Evolutionary conservation across 2,797 vertebrate genomes (phyloP).

Genomic region (Cottoperca gobio): DNA sequence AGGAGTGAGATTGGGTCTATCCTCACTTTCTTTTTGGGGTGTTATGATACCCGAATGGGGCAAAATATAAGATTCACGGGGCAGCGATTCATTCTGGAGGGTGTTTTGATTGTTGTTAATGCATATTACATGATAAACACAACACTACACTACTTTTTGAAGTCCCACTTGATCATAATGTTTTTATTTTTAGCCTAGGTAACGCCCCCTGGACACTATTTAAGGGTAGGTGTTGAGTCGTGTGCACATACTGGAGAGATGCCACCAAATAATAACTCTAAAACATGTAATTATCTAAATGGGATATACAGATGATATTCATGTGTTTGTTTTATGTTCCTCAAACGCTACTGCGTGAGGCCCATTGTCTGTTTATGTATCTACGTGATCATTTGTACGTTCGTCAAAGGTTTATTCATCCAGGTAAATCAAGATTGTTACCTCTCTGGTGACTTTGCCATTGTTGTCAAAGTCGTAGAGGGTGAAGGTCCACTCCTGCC

Average conservation of each 20-base stretch:
- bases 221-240: too few relatives aligned
- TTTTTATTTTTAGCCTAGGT: too few relatives aligned
- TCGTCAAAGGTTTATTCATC: not conserved
- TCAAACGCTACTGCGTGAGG: too few relatives aligned
- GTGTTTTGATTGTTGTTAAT: not conserved
- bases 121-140: not conserved
- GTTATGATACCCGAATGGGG: conserved; percentile 8
- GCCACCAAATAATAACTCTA: too few relatives aligned
- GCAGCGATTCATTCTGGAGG: conserved; percentile 2
- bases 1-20: conserved; percentile 24
- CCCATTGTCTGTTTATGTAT: not conserved
- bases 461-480: conserved; percentile 99
- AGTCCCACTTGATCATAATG: too few relatives aligned
- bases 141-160: not conserved
- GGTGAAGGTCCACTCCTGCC: conserved; percentile 99
- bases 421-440: conserved; percentile 63
- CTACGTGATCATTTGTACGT: conserved; percentile 7
- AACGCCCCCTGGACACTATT: too few relatives aligned
- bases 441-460: conserved; percentile 98
- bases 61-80: not conserved
- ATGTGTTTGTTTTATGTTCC: too few relatives aligned
- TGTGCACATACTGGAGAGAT: too few relatives aligned
- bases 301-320: too few relatives aligned
- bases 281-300: too few relatives aligned
- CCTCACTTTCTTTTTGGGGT: conserved; percentile 13